Conservation (phyloP, 1,140 invertebrate genomes). For the Caenorhabditis tropicalis region DNA sequence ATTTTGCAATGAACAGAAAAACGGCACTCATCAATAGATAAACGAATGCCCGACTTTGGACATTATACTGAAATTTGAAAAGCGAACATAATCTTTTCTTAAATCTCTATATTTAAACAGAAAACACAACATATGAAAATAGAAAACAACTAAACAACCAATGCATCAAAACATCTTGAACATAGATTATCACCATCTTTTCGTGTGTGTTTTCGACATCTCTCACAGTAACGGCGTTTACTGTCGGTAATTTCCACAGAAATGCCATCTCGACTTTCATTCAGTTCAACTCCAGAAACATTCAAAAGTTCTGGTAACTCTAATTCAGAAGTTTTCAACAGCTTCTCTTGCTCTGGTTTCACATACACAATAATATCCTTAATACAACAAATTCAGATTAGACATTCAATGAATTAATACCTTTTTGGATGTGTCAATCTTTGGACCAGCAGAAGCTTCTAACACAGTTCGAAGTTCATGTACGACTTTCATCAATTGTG, state of each 20-base stretch:
- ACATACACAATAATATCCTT: conserved; percentile 7
- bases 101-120: no score
- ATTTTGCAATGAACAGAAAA: no score
- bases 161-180: not conserved
- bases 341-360: not conserved
- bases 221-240: conserved; percentile 32
- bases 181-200: conserved; percentile 12
- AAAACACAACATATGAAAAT: not conserved
- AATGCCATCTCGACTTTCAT: not conserved
- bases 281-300: conserved; percentile 52
- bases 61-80: no score
- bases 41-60: no score
- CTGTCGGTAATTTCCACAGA: not conserved
- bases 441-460: not conserved
- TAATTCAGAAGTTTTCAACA: conserved; percentile 40
- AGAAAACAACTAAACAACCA: not conserved
- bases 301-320: conserved; percentile 61
- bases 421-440: conserved; percentile 59
- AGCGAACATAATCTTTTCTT: no score
- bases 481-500: conserved; percentile 18
- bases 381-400: conserved; percentile 25
- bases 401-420: conserved; percentile 51
- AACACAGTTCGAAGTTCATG: not conserved
- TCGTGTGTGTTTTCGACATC: conserved; percentile 59
- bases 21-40: no score